phyloP scores from a whole-genome alignment of 1,140 invertebrate species.

The Drosophila quadrilineata region DNA sequence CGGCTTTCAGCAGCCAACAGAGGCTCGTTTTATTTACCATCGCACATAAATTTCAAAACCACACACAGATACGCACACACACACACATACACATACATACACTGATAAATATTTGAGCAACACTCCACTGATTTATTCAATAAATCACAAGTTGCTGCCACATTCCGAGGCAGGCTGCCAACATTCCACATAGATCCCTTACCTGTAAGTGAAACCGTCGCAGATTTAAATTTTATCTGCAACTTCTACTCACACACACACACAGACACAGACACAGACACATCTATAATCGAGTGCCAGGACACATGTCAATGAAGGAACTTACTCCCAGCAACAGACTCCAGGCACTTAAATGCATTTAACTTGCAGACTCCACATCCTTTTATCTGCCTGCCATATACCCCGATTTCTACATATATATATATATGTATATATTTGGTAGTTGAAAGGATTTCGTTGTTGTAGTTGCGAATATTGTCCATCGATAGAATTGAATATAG shows the following conservation, averaged over 20 bases:
- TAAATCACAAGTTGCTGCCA: constrained; percentile 62
- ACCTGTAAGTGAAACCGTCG: constrained; percentile 25
- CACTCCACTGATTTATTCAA: constrained; percentile 71
- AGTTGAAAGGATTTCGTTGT: constrained; percentile 35
- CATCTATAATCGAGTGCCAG: constrained; percentile 27
- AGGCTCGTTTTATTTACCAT: constrained; percentile 64
- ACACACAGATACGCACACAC: constrained; percentile 18
- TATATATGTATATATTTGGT: background rate
- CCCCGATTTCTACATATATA: background rate
- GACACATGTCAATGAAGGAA: constrained; percentile 62
- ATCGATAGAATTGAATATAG: constrained; percentile 38
- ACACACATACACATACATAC: constrained; percentile 4
- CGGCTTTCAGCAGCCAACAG: constrained; percentile 55
- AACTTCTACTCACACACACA: too few species aligned
- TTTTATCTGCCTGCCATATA: constrained; percentile 14
- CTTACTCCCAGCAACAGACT: constrained; percentile 7
- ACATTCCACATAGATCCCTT: background rate
- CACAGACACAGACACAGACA: too few species aligned
- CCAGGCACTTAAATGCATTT: constrained; percentile 63
- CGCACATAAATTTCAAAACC: constrained; percentile 69
- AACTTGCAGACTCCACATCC: constrained; percentile 26
- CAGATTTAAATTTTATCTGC: constrained; percentile 70
- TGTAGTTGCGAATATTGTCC: constrained; percentile 16
- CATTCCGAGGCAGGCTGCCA: constrained; percentile 32
- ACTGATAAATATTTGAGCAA: constrained; percentile 69